Percentiles rank a stretch among this genome's conserved stretches.
phyloP scores from a whole-genome alignment of 1,140 invertebrate species.

The Ceratosolen solmsi region DNA sequence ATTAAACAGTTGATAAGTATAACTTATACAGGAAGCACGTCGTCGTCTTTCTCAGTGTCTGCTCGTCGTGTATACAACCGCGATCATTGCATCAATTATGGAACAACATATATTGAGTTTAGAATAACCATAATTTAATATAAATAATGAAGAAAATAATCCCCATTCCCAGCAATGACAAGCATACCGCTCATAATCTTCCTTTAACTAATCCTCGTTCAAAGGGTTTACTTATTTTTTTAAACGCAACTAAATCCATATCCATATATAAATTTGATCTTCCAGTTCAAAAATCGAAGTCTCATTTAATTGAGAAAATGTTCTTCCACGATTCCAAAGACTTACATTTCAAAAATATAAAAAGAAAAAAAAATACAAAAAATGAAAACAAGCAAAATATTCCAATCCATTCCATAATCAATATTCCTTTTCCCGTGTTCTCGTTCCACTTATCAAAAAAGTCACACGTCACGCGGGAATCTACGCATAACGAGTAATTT shows the following conservation, averaged over 20 bases:
- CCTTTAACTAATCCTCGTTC: neutral
- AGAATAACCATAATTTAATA: neutral
- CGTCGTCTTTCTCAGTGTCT: slow-evolving; percentile 71
- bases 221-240: neutral
- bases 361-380: slow-evolving; percentile 28
- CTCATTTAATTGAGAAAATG: neutral
- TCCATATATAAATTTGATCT: slow-evolving; percentile 10
- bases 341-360: neutral
- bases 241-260: slow-evolving; percentile 8
- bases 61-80: slow-evolving; percentile 66
- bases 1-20: slow-evolving; percentile 72
- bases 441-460: slow-evolving; percentile 37
- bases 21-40: slow-evolving; percentile 70
- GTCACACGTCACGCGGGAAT: slow-evolving; percentile 53
- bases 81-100: slow-evolving; percentile 55
- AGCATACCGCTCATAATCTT: slow-evolving; percentile 18
- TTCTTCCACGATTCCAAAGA: slow-evolving; percentile 38
- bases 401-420: slow-evolving; percentile 45
- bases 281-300: slow-evolving; percentile 34
- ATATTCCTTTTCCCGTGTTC: slow-evolving; percentile 44
- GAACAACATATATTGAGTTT: slow-evolving; percentile 24
- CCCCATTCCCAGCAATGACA: neutral
- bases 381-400: slow-evolving; percentile 36
- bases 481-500: slow-evolving; percentile 66
- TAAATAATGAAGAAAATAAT: slow-evolving; percentile 15